phyloP scores from a whole-genome alignment of 2,113 vertebrate species.

The Macroglossus sobrinus region DNA sequence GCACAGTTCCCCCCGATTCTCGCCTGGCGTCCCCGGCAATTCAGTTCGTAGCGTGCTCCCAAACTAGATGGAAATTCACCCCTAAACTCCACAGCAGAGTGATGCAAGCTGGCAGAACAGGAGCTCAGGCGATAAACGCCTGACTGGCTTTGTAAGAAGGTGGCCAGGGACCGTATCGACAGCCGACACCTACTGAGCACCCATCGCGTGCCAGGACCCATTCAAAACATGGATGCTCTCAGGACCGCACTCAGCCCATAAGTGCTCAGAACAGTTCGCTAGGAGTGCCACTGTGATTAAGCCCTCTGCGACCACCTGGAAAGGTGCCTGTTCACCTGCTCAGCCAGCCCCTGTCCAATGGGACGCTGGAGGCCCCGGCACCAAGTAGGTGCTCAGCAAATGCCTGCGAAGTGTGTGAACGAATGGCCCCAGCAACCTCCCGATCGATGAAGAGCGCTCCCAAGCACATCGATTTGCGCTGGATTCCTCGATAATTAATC shows the following conservation, averaged over 20 bases:
- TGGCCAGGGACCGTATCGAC: neutral
- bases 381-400: slow-evolving; percentile 47
- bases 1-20: too few species aligned
- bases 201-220: neutral
- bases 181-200: neutral
- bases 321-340: neutral
- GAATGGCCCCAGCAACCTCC: neutral
- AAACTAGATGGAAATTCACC: neutral
- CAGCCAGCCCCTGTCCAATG: neutral
- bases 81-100: neutral
- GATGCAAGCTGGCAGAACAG: neutral
- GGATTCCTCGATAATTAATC: slow-evolving; percentile 83
- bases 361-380: neutral
- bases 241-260: too few species aligned
- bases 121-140: neutral
- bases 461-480: slow-evolving; percentile 74
- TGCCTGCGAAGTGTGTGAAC: neutral
- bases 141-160: neutral
- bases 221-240: neutral
- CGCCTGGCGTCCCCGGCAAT: neutral
- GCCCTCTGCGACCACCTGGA: neutral
- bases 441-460: neutral
- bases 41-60: neutral
- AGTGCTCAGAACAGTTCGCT: neutral
- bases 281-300: too few species aligned